Percentiles rank a stretch among this genome's conserved stretches.
Evolutionary conservation across 2,888 invertebrate species (phyloP).

Genomic region (Pemphredon lugubris): DNA sequence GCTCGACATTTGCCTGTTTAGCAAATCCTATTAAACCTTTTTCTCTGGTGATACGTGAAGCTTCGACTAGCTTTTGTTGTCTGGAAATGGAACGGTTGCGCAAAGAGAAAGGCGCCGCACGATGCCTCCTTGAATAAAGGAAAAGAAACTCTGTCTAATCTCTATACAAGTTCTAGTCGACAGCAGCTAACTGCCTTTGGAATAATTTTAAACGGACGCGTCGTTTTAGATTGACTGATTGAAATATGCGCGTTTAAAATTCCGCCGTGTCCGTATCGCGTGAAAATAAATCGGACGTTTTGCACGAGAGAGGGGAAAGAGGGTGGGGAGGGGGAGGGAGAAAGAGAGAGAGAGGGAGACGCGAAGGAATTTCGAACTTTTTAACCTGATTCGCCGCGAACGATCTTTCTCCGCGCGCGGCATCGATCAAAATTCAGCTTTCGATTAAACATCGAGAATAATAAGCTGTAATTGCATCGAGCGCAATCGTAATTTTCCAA

Average conservation of each 20-base stretch:
- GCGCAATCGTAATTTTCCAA: no score
- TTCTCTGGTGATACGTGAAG: conserved; percentile 49
- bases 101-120: conserved; percentile 58
- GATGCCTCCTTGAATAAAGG: conserved; percentile 59
- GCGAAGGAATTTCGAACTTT: no score
- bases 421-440: no score
- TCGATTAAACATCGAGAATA: no score
- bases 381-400: no score
- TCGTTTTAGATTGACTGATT: conserved; percentile 7
- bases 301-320: no score
- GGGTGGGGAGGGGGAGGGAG: no score
- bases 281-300: no score
- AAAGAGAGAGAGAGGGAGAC: no score
- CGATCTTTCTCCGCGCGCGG: no score
- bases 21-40: conserved; percentile 53
- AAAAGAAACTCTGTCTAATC: conserved; percentile 58
- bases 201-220: conserved; percentile 32
- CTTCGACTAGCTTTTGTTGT: conserved; percentile 57
- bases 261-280: neutral
- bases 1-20: conserved; percentile 42
- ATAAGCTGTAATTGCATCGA: no score
- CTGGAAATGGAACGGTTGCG: conserved; percentile 60
- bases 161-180: conserved; percentile 44
- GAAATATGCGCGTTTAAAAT: neutral
- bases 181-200: conserved; percentile 36